Evolutionary conservation across 2,113 vertebrate genomes (phyloP), one percentile per base, ranked within the genome.

Genomic region (Lipophrys pholis): DNA sequence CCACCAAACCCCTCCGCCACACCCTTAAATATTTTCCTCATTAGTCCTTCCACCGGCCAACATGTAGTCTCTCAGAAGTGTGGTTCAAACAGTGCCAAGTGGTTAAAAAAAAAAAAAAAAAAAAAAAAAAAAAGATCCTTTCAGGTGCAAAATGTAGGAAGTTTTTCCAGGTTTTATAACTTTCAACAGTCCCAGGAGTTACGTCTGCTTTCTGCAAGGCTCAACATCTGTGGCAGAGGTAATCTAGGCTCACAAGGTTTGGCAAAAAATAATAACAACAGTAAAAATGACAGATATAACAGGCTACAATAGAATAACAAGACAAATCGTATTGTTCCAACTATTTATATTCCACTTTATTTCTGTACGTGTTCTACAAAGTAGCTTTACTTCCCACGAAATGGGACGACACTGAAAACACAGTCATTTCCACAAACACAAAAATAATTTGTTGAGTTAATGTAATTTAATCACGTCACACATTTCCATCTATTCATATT

Each of bases 51-150:
- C 30, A 45, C 15, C 3, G 50, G 49, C 58, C 73, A 55, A 60
- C 68, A 72, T 63, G 50, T 16, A 51, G 51, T 68, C 21, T 84
- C 48, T 84, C 56, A 81, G 65, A 85, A 66, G 62, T 50, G 36
- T 8, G 43, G 41, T 67, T 87, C 70, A 78, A 53, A 80, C 36
- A 39, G 66, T 60, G 49, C 50, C 50, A 69, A 80, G 48, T 58
- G 40, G 53, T 63, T 30, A 30, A 30, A 30, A 30, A 30, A 30
- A 30, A 59, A 38, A 62, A 69, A 35, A 50, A 7, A 75, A 30
- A 30, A 30, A 30, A 30, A 30, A 59, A 38, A 62, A 69, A 35
- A 50, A 7, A 75, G 21, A 2, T 30, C 16, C 57, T 41, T 41
- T 80, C n/a, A 82, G 39, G 54, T 65, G 53, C 30, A 21, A 76